A percentile compares a stretch with the other conserved stretches of the same genome.
phyloP scores from a whole-genome alignment of 2,113 vertebrate species.

The Cavia aperea region DNA sequence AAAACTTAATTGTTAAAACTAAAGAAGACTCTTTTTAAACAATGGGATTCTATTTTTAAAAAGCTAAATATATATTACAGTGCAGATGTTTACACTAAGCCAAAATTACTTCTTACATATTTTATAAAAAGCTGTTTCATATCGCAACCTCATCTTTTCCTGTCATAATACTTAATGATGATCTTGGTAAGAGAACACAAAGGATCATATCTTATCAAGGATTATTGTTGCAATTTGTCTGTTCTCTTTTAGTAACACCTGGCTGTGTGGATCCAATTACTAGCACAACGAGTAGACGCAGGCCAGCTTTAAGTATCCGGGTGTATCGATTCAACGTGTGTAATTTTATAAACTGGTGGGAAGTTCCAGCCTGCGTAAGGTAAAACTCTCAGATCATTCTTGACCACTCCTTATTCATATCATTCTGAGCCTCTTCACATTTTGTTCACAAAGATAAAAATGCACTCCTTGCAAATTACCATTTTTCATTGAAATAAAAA shows the following conservation, averaged over 20 bases:
- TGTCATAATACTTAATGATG: not conserved
- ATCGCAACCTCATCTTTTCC: not conserved
- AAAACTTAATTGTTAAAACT: constrained; percentile 29
- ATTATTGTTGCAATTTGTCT: not conserved
- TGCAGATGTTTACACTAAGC: not conserved
- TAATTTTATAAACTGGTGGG: not conserved
- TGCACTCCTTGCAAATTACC: not conserved
- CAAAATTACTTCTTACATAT: not conserved
- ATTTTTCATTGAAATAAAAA: not conserved
- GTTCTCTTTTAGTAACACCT: not conserved
- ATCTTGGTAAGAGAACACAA: not conserved
- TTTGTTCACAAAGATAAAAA: constrained; percentile 16
- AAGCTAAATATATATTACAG: not conserved
- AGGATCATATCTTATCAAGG: not conserved
- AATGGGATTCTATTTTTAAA: not conserved
- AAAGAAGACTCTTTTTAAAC: not conserved
- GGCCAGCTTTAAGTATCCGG: not conserved
- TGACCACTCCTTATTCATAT: not conserved
- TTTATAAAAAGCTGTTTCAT: not conserved
- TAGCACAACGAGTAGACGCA: not conserved
- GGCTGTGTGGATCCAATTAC: not conserved
- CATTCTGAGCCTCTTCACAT: not conserved
- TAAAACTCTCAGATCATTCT: not conserved
- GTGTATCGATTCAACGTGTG: not conserved
- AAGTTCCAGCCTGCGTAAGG: not conserved